Base-by-base conservation (phyloP, 2,113 vertebrate species). In the Ondatra zibethicus region DNA sequence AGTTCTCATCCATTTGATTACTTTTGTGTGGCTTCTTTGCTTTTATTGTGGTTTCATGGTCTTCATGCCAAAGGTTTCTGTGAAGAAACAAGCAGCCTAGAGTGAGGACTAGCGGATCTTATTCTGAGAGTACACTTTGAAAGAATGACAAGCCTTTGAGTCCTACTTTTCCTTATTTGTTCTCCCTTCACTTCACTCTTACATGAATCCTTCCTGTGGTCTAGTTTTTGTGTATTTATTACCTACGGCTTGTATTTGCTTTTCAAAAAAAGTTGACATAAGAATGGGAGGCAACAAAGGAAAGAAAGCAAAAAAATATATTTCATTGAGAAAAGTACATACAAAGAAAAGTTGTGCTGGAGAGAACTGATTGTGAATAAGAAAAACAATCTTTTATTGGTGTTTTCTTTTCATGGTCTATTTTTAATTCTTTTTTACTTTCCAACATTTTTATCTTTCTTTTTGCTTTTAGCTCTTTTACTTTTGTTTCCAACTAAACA, bases 401-500 rank as follows among this genome's bases (percentile, higher is more conserved):
- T 45, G 5, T 72, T 65, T 82, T 81, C 36, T 81, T 73, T 87
- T 39, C 39, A 85, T 19, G 23, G 5, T 39, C 75, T 68, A 81
- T 70, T 19, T 19, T 70, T 42, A 45, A 42, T 65, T 45, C 6
- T 70, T n/a, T 4, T 86, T 77, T 52, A 65, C 55, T 58, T 16
- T 66, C 7, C 29, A 72, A 75, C 12, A 65, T 86, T 89, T 61
- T 80, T 19, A 8, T 72, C 45, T 86, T 61, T 25, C 9, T 90
- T 89, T 61, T 58, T 63, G 12, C 14, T 66, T 63, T 91, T 76
- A 31, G 21, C 17, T 72, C 8, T 86, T 91, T 78, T 93, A 58
- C 9, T 81, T 92, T 97, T 89, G 78, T 80, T 86, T 76, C 27
- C 27, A 86, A 23, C 73, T 66, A 68, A 89, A 33, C 17, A 76